Conservation (phyloP, 2,113 vertebrate species). For the Cyprinus carpio region DNA sequence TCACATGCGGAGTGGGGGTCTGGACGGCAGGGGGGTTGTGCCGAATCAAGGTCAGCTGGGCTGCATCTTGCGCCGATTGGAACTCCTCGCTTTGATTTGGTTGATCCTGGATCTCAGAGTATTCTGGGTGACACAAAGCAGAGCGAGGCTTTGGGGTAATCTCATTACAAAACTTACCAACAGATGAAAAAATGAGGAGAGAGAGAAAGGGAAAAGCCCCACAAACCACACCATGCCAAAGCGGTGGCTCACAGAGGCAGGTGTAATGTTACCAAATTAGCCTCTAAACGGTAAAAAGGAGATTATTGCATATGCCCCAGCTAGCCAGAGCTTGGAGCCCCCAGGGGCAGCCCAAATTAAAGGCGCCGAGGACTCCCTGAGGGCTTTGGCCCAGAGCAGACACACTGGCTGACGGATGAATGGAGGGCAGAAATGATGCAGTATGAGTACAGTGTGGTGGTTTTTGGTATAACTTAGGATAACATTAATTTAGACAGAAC, state of each 20-base stretch:
- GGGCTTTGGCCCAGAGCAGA: slow-evolving; percentile 63
- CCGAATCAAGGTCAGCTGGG: slow-evolving; percentile 69
- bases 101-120: slow-evolving; percentile 77
- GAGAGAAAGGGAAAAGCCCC: slow-evolving; percentile 56
- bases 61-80: slow-evolving; percentile 72
- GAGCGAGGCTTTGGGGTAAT: slow-evolving; percentile 78
- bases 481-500: not conserved
- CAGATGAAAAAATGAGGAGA: slow-evolving; percentile 59
- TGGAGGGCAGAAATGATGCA: not conserved
- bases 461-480: not conserved
- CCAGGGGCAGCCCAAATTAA: slow-evolving; percentile 66
- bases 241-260: slow-evolving; percentile 76
- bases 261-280: slow-evolving; percentile 85
- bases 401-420: slow-evolving; percentile 1
- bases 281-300: slow-evolving; percentile 82
- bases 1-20: slow-evolving; percentile 72
- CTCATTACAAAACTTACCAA: slow-evolving; percentile 82
- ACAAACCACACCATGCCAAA: slow-evolving; percentile 68
- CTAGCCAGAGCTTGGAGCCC: slow-evolving; percentile 76
- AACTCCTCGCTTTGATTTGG: slow-evolving; percentile 75
- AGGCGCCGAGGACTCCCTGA: slow-evolving; percentile 64
- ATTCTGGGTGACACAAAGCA: slow-evolving; percentile 76
- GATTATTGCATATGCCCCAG: slow-evolving; percentile 79
- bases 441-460: not conserved
- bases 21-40: slow-evolving; percentile 20